Conservation (phyloP, 2,113 vertebrate species). For the Nestor notabilis region DNA sequence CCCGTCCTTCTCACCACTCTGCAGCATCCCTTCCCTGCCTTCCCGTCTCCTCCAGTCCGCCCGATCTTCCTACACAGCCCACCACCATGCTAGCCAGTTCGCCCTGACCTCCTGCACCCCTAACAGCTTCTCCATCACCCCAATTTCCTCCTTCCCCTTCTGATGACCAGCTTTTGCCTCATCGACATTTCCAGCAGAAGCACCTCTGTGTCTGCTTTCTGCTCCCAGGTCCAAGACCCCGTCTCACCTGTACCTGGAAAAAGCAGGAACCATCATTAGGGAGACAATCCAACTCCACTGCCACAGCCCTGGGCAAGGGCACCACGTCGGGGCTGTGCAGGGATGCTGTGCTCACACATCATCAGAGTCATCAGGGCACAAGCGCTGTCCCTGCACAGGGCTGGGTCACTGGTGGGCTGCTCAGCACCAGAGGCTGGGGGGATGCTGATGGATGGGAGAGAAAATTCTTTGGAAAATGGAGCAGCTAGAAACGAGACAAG, state of each 20-base stretch:
- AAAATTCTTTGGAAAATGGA: neutral
- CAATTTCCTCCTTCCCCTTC: neutral
- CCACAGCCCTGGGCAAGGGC: neutral
- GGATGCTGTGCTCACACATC: neutral
- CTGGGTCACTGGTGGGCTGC: neutral
- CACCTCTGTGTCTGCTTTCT: neutral
- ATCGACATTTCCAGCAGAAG: neutral
- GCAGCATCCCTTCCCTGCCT: neutral
- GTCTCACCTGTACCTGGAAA: neutral
- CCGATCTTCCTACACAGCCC: neutral
- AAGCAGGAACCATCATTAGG: neutral
- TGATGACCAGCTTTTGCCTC: neutral
- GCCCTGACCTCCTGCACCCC: neutral
- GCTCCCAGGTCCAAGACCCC: neutral
- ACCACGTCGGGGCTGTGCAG: accelerated
- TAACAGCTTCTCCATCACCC: neutral
- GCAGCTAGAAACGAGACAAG: neutral
- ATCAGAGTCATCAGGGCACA: accelerated
- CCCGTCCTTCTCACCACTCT: neutral
- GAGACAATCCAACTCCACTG: neutral
- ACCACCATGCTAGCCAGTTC: neutral
- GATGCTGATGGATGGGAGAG: neutral
- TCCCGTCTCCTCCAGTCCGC: neutral
- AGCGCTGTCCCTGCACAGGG: accelerated
- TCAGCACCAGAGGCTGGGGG: neutral